A percentile compares a stretch with the other conserved stretches of the same genome.
Conservation (phyloP, 2,888 invertebrate genomes). For the Vannuccia rotundouncinata region DNA sequence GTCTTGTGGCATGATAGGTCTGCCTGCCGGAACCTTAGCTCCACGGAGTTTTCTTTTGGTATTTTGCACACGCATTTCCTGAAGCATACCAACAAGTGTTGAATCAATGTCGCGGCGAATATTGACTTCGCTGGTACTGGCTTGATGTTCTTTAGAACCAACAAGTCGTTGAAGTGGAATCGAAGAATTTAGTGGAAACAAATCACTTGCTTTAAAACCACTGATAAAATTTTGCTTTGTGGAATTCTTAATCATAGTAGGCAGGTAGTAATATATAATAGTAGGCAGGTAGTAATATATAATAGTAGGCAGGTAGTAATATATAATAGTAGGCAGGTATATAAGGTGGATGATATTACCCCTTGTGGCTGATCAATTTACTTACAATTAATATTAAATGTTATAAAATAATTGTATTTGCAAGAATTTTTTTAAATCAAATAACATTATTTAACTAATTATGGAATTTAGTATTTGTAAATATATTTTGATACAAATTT, state of each 20-base stretch:
- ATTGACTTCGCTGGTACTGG: neutral
- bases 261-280: neutral
- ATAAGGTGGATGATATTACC: neutral
- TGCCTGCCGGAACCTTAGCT: neutral
- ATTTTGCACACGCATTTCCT: neutral
- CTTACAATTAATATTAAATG: too few relatives aligned
- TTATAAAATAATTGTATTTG: too few relatives aligned
- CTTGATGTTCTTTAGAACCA: conserved; percentile 13
- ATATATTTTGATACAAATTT: too few relatives aligned
- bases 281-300: too few relatives aligned
- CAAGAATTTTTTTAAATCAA: too few relatives aligned
- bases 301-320: too few relatives aligned
- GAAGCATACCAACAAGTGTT: neutral
- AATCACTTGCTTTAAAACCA: conserved; percentile 8
- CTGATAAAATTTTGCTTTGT: conserved; percentile 11
- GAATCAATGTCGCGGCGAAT: neutral
- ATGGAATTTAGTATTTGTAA: too few relatives aligned
- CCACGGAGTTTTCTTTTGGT: neutral
- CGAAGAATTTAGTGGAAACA: conserved; percentile 12
- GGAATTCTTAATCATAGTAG: neutral
- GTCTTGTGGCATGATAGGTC: neutral
- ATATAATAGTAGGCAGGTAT: neutral
- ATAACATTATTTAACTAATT: too few relatives aligned
- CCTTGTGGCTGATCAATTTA: neutral
- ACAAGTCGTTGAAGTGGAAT: conserved; percentile 21